Percentiles rank a stretch among this genome's conserved stretches.
These are phyloP conservation scores for Monoplex corrugatus DNA, from an alignment of 2,888 invertebrate species.

Conservation along the genomic window DNA sequence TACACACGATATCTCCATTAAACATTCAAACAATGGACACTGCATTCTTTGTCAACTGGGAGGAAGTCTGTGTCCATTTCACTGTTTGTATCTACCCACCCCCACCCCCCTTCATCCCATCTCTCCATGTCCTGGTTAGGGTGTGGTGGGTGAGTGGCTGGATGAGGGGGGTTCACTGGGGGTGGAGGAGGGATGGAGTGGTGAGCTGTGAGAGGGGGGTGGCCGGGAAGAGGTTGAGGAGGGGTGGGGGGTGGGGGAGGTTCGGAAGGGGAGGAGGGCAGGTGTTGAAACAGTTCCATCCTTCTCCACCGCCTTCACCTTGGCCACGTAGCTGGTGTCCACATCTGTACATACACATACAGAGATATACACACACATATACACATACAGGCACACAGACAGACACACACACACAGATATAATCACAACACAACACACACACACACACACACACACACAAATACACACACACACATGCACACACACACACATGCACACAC, in stretches of 20 bases:
- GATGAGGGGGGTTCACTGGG: not conserved
- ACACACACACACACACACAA: not conserved
- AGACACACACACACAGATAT: too few relatives aligned
- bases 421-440: too few relatives aligned
- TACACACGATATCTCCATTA: too few relatives aligned
- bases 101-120: too few relatives aligned
- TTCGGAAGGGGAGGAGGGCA: too few relatives aligned
- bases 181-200: not conserved
- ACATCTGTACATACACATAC: not conserved
- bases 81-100: too few relatives aligned
- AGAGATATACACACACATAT: not conserved
- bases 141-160: not conserved
- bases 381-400: too few relatives aligned
- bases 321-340: not conserved
- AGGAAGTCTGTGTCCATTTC: too few relatives aligned
- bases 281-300: not conserved
- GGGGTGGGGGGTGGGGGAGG: not conserved
- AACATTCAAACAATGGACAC: too few relatives aligned
- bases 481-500: not conserved
- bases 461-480: not conserved
- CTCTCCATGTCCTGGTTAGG: too few relatives aligned
- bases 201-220: not conserved
- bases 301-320: not conserved
- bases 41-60: not conserved
- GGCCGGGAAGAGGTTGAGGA: not conserved